Percentiles rank a stretch among this genome's conserved stretches.
Conservation (phyloP, 2,888 invertebrate species). For the Nemapogon koenigi region DNA sequence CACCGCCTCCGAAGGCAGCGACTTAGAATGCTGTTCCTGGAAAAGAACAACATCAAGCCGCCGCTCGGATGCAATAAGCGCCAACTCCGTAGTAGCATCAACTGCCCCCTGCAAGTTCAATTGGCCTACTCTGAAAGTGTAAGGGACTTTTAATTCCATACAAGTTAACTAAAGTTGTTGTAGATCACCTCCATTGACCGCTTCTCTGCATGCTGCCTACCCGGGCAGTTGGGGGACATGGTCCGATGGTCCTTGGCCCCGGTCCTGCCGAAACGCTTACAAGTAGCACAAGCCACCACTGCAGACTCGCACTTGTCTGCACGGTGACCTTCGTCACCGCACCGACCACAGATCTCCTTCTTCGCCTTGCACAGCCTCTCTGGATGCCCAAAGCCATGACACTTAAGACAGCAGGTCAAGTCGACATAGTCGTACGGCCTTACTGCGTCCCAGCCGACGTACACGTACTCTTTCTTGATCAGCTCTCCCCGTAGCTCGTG, state of each 20-base stretch:
- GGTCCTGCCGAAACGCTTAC: slow-evolving; percentile 15
- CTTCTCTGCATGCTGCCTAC: slow-evolving; percentile 15
- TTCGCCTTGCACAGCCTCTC: slow-evolving; percentile 19
- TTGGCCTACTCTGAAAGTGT: slow-evolving; percentile 21
- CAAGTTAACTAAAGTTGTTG: slow-evolving; percentile 12
- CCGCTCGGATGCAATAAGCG: slow-evolving; percentile 11
- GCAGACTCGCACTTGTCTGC: slow-evolving; percentile 10
- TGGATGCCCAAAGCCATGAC: slow-evolving; percentile 25
- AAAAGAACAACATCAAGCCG: slow-evolving; percentile 18
- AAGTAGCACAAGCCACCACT: slow-evolving; percentile 17
- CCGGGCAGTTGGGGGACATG: slow-evolving; percentile 16
- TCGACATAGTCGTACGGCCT: slow-evolving; percentile 11
- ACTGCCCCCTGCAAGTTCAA: slow-evolving; percentile 17
- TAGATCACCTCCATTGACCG: neutral
- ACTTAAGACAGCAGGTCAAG: slow-evolving; percentile 20
- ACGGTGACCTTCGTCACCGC: slow-evolving; percentile 18
- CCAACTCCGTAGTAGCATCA: slow-evolving; percentile 18
- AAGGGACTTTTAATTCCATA: no score
- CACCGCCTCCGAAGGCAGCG: neutral
- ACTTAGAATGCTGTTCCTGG: slow-evolving; percentile 19
- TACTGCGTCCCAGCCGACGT: slow-evolving; percentile 16
- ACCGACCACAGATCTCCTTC: slow-evolving; percentile 15
- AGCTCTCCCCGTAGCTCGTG: slow-evolving; percentile 9
- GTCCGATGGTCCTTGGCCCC: slow-evolving; percentile 13
- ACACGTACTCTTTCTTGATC: neutral